A percentile compares a stretch with the other conserved stretches of the same genome.
Conservation (phyloP, 2,888 invertebrate species). For the Dynastes grantii region DNA sequence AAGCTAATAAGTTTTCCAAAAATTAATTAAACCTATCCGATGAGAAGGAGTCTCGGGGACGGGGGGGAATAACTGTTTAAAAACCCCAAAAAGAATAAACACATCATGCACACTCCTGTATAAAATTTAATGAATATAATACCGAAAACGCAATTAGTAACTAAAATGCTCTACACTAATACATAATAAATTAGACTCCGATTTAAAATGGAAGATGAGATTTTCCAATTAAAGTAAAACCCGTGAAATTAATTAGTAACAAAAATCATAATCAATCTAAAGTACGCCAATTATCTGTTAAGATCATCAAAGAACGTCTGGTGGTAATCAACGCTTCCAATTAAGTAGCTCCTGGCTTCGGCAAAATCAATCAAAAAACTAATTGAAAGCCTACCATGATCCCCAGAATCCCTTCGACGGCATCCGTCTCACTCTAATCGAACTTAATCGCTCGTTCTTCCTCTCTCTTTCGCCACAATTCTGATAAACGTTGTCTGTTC, state of each 20-base stretch:
- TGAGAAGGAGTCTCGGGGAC: slow-evolving; percentile 8
- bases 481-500: slow-evolving; percentile 64
- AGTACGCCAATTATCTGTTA: slow-evolving; percentile 69
- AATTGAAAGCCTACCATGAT: slow-evolving; percentile 70
- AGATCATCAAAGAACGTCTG: slow-evolving; percentile 68
- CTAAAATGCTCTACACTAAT: slow-evolving; percentile 34
- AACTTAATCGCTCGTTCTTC: slow-evolving; percentile 47
- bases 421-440: slow-evolving; percentile 54
- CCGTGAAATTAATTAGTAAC: slow-evolving; percentile 59
- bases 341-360: slow-evolving; percentile 69
- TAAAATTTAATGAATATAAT: slow-evolving; percentile 39
- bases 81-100: too few species aligned
- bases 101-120: slow-evolving; percentile 16
- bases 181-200: slow-evolving; percentile 43
- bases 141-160: slow-evolving; percentile 44
- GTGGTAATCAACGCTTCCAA: slow-evolving; percentile 70
- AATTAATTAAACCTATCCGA: slow-evolving; percentile 46
- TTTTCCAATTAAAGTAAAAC: slow-evolving; percentile 52
- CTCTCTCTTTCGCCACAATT: slow-evolving; percentile 53
- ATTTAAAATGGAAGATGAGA: slow-evolving; percentile 45
- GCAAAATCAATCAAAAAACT: slow-evolving; percentile 71
- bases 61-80: too few species aligned
- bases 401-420: slow-evolving; percentile 66
- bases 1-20: slow-evolving; percentile 46
- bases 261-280: slow-evolving; percentile 70